Evolutionary conservation across 2,797 vertebrate genomes (phyloP), one percentile per base, ranked within the genome.

Genomic region (Brachymystax lenok): DNA sequence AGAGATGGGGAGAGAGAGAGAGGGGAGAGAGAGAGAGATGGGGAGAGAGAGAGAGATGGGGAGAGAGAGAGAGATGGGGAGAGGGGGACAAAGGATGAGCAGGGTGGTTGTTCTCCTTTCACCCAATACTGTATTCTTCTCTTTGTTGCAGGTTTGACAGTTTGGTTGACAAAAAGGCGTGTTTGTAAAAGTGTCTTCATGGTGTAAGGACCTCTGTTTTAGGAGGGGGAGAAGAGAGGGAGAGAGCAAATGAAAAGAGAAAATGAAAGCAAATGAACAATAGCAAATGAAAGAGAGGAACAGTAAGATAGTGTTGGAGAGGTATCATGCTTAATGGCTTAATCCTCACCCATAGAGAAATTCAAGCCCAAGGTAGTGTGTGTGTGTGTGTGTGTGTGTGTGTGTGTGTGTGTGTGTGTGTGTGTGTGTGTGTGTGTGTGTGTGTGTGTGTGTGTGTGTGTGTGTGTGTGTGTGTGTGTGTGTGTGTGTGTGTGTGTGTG

Each of bases 1-100:
- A 16, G 35, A 76, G 1, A 35, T 1, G 0, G 33, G 1, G 33
- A 33, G 30, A 33, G 33, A 5, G 33, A 1, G 5, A 1, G 28
- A 1, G 28, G 30, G 1, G 30, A 35, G 33, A 6, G 33, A 35
- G 33, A 35, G 33, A 35, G 33, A 35, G 16, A 67, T 56, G n/a
- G 30, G 67, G 74, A 63, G n/a, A n/a, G n/a, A n/a, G n/a, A n/a
- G 30, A 56, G 77, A 30, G 28, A 30, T 2, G 3, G 73, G 66
- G 72, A 40, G 76, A 52, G 56, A 64, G 56, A 33, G 33, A 12
- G n/a, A 7, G 35, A 35, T 7, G 6, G 4, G 30, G 35, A 40
- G 35, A 40, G 35, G 40, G 40, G 10, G 10, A 3, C 10, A 59
- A 64, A 64, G 61, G 24, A 64, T 56, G 52, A 56, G 52, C 1